Evolutionary conservation across 2,113 vertebrate species (phyloP).

Genomic region (Antigone vipio): DNA sequence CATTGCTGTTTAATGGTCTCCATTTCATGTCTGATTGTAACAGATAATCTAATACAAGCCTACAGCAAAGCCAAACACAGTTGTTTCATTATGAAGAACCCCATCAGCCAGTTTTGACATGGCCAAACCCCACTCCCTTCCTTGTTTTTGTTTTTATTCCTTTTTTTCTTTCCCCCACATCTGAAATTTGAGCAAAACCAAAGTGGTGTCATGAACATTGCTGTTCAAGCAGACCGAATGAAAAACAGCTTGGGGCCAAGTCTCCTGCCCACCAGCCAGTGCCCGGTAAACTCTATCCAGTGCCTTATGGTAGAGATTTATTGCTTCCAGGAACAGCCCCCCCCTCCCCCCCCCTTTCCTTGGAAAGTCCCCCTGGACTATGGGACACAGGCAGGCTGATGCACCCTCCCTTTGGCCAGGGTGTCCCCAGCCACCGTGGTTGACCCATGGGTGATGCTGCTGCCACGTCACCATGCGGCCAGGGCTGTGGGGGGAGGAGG

Average conservation of each 20-base stretch:
- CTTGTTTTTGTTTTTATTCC: background rate
- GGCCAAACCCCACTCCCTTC: background rate
- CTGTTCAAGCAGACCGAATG: background rate
- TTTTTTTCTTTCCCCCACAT: background rate
- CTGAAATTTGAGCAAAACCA: constrained; percentile 20
- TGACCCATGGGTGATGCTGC: background rate
- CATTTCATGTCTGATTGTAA: constrained; percentile 21
- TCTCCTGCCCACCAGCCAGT: background rate
- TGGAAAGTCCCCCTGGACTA: background rate
- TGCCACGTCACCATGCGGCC: background rate
- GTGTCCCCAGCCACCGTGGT: background rate
- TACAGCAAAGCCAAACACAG: constrained; percentile 24
- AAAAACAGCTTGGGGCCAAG: background rate
- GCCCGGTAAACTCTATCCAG: background rate
- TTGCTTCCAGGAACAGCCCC: background rate
- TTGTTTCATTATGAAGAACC: constrained; percentile 16
- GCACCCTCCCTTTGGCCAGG: fast-evolving
- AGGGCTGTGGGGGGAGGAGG: background rate
- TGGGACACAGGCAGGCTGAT: background rate
- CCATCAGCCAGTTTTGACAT: background rate
- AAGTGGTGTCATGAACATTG: background rate
- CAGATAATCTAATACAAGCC: constrained; percentile 35
- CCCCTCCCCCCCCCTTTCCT: fast-evolving
- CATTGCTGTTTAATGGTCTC: background rate
- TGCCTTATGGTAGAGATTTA: background rate